Evolutionary conservation across 1,140 invertebrate genomes (phyloP), one percentile per base, ranked within the genome.

Genomic region (Neotoxoptera formosana): DNA sequence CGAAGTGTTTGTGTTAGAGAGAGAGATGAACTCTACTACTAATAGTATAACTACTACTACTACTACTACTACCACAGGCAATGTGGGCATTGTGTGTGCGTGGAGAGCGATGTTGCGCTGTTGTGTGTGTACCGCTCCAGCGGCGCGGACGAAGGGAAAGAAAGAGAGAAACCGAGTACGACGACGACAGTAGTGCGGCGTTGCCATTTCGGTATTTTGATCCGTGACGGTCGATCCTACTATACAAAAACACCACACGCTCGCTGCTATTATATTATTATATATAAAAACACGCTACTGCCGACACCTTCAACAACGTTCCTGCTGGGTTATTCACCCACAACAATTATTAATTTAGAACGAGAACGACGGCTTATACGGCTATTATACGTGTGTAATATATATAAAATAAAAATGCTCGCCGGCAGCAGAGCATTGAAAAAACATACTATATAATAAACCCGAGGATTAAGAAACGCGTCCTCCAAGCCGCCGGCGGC

Each of bases 331-430:
- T 93, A 93, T 93, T 93, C 91, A 93, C 91, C 91, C 81, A 93
- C 91, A 84, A 93, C 91, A 86, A 93, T 93, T 93, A 91, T 91
- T 83, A 93, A 93, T 93, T 93, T 93, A 84, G 76, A 93, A 92
- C 91, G 76, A 92, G 90, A 51, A 92, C 47, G 90, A 83, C 90
- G 20, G 67, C n/a, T 90, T 90, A 34, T 34, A 34, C 20, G 6
- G 51, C 51, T 51, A 23, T 11, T 48, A 87, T 34, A 45, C 34
- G 17, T 7, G 36, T 34, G 51, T 53, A 53, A 56, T 36, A 53
- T 53, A 45, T 84, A n/a, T 7, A 90, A 89, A 25, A 90, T 48
- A 56, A 88, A 88, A 53, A 36, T n/a, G 21, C 51, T 9, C 47
- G 45, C 3, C 47, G 20, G 34, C 21, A 34, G 14, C 34, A 7